Base-by-base conservation (phyloP, 1,140 invertebrate genomes). In the Gryon sp. region DNA sequence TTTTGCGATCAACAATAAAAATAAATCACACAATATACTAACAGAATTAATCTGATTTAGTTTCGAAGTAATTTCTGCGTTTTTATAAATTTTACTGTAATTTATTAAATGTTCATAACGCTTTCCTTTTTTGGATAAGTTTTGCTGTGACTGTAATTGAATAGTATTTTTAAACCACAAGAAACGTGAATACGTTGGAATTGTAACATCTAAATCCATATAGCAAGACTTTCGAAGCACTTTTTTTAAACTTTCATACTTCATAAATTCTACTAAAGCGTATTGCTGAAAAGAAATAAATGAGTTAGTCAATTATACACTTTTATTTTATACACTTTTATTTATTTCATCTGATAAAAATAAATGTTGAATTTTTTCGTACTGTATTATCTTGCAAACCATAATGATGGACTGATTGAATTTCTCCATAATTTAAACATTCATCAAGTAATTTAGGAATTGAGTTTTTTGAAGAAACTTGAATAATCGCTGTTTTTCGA, bases 261-360 rank as follows among this genome's bases (percentile, higher is more conserved):
- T 83, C 4, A 80, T 66, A 86, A 92, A 94, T 87, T 95, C 93
- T 15, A 94, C 83, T 36, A 94, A 85, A 79, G 94, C 91, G 79
- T 93, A 93, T 86, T 93, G 90, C 90, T 93, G 83, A 73, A 88
- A 85, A n/a, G n/a, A n/a, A n/a, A n/a, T n/a, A n/a, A n/a, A n/a
- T n/a, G n/a, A n/a, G n/a, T n/a, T n/a, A n/a, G n/a, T n/a, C n/a
- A n/a, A n/a, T n/a, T n/a, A n/a, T n/a, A n/a, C n/a, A n/a, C n/a
- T n/a, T n/a, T n/a, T n/a, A n/a, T n/a, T n/a, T n/a, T n/a, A n/a
- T n/a, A n/a, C n/a, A n/a, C n/a, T n/a, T n/a, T n/a, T n/a, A n/a
- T n/a, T n/a, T n/a, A n/a, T n/a, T n/a, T n/a, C n/a, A n/a, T n/a
- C n/a, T n/a, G n/a, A n/a, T n/a, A n/a, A n/a, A n/a, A n/a, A n/a